Percentiles rank a stretch among this genome's conserved stretches.
Evolutionary conservation across 2,888 invertebrate genomes (phyloP).

Genomic region (Folsomia manolachei): DNA sequence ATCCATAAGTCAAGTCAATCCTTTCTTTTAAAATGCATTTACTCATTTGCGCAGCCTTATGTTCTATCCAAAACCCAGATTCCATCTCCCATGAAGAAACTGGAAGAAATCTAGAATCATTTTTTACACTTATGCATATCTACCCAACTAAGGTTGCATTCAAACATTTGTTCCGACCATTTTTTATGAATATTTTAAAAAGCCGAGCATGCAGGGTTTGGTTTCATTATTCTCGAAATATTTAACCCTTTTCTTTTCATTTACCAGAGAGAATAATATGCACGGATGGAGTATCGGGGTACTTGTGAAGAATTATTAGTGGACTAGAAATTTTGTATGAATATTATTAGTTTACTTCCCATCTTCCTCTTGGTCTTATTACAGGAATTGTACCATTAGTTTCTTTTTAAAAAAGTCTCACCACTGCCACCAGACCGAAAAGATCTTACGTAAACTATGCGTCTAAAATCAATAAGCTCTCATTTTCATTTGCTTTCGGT

Average conservation of each 20-base stretch:
- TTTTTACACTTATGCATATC: not conserved
- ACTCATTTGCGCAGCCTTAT: too few species aligned
- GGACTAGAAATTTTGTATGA: not conserved
- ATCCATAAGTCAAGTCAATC: not conserved
- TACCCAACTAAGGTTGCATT: too few species aligned
- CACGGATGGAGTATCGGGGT: not conserved
- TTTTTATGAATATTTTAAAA: slow-evolving; percentile 2
- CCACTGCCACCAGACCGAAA: slow-evolving; percentile 15
- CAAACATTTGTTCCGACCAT: slow-evolving; percentile 2
- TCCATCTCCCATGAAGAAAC: slow-evolving; percentile 20
- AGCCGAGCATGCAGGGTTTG: not conserved
- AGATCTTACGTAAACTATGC: slow-evolving; percentile 17
- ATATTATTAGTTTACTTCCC: not conserved
- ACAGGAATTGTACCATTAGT: not conserved
- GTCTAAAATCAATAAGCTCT: slow-evolving; percentile 15
- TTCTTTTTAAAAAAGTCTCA: slow-evolving; percentile 8
- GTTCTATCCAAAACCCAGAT: not conserved
- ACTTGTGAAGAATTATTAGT: not conserved
- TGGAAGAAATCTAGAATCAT: not conserved
- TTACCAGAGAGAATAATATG: not conserved
- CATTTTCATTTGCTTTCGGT: slow-evolving; percentile 1
- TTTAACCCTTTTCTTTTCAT: slow-evolving; percentile 1
- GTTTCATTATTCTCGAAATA: slow-evolving; percentile 8
- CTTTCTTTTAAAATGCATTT: slow-evolving; percentile 9
- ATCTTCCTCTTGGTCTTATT: not conserved